Evolutionary conservation across 2,888 invertebrate genomes (phyloP).

Genomic region (Andricus curvator): DNA sequence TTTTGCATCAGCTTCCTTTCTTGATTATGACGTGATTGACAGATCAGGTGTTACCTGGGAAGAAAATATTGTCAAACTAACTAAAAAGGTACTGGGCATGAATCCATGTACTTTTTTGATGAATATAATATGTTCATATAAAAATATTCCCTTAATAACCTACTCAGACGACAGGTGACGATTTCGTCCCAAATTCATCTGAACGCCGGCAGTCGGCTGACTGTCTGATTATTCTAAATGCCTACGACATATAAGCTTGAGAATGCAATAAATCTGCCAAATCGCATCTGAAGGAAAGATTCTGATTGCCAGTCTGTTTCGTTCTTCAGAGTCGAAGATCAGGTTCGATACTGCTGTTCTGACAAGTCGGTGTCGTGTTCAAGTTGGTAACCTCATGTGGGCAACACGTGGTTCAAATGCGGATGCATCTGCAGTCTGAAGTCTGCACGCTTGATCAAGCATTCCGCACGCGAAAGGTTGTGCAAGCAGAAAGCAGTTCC

Average conservation of each 20-base stretch:
- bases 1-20: too few relatives aligned
- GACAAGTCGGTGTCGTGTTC: slow-evolving; percentile 69
- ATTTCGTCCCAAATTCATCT: too few relatives aligned
- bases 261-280: slow-evolving; percentile 13
- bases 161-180: too few relatives aligned
- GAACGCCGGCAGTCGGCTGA: too few relatives aligned
- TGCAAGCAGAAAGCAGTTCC: slow-evolving; percentile 57
- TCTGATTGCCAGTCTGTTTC: neutral
- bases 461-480: slow-evolving; percentile 67
- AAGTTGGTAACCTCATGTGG: slow-evolving; percentile 63
- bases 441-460: slow-evolving; percentile 64
- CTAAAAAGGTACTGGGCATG: too few relatives aligned
- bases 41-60: too few relatives aligned
- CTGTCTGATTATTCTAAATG: too few relatives aligned
- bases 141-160: too few relatives aligned
- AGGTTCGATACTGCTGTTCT: slow-evolving; percentile 61
- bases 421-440: slow-evolving; percentile 63
- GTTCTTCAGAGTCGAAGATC: neutral
- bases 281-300: slow-evolving; percentile 1
- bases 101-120: too few relatives aligned
- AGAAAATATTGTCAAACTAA: too few relatives aligned
- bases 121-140: too few relatives aligned
- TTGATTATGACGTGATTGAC: too few relatives aligned
- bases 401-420: slow-evolving; percentile 59
- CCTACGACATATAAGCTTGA: neutral